Conservation (phyloP, 1,140 invertebrate species). For the Macrocentrus cingulum region DNA sequence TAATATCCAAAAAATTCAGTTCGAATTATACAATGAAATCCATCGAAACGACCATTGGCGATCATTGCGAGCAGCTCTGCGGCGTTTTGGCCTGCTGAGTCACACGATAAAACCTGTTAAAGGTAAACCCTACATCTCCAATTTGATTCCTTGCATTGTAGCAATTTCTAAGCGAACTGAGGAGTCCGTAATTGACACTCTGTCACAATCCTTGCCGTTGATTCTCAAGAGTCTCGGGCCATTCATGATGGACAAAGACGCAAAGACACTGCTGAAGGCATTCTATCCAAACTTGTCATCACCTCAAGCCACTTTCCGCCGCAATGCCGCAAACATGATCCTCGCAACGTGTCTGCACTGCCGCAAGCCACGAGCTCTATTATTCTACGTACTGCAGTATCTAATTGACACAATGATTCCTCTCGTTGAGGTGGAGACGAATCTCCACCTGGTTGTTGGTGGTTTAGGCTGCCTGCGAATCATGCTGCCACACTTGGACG, state of each 20-base stretch:
- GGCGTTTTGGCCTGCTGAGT: constrained; percentile 73
- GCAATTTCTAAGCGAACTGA: constrained; percentile 70
- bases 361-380: constrained; percentile 65
- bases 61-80: constrained; percentile 71
- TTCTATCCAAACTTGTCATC: constrained; percentile 69
- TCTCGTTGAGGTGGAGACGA: constrained; percentile 58
- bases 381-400: constrained; percentile 63
- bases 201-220: constrained; percentile 68
- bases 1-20: constrained; percentile 71
- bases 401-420: constrained; percentile 61
- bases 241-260: constrained; percentile 75
- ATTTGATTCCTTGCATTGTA: constrained; percentile 71
- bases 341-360: constrained; percentile 67
- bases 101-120: constrained; percentile 72
- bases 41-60: constrained; percentile 73
- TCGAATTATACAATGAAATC: constrained; percentile 81
- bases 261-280: constrained; percentile 67
- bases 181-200: constrained; percentile 73
- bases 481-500: constrained; percentile 62
- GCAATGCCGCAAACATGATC: constrained; percentile 68
- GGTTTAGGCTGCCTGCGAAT: constrained; percentile 67
- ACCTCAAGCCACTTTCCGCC: constrained; percentile 62
- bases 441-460: constrained; percentile 61
- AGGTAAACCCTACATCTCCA: constrained; percentile 74
- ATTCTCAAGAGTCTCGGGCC: constrained; percentile 72